Evolutionary conservation across 92 coral and sea anemone genomes (phyloP).

Genomic region (Plumapathes pennacea): DNA sequence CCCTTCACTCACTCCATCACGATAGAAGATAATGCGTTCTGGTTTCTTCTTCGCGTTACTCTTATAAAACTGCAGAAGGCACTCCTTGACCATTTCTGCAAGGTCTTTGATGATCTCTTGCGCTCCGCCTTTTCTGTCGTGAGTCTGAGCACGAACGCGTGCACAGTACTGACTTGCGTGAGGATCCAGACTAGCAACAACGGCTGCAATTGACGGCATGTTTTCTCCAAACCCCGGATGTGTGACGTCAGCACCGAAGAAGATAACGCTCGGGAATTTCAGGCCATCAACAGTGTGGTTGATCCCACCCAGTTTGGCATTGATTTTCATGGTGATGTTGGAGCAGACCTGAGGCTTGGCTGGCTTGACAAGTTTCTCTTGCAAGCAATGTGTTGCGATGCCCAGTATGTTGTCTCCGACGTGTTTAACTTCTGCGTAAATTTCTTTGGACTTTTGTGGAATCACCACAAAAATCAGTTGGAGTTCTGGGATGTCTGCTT

Average conservation of each 20-base stretch:
- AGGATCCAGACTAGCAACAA: constrained; percentile 85
- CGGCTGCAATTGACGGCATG: constrained; percentile 92
- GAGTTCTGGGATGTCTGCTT: constrained; percentile 7
- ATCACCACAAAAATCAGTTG: constrained; percentile 72
- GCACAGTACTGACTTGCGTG: constrained; percentile 74
- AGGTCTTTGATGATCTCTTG: constrained; percentile 80
- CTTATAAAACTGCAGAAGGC: constrained; percentile 37
- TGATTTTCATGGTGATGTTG: constrained; percentile 86
- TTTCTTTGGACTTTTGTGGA: constrained; percentile 51
- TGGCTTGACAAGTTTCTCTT: constrained; percentile 31
- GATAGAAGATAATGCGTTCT: constrained; percentile 56
- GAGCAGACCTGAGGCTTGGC: constrained; percentile 88
- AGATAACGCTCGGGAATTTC: constrained; percentile 65
- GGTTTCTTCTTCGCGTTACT: constrained; percentile 31
- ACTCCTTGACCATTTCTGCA: constrained; percentile 69
- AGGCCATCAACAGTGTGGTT: constrained; percentile 64
- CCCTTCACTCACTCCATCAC: constrained; percentile 89
- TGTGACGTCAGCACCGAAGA: constrained; percentile 96
- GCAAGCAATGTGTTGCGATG: constrained; percentile 83
- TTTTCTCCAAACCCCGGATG: constrained; percentile 86
- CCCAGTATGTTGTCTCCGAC: constrained; percentile 88
- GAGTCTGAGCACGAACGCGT: constrained; percentile 77
- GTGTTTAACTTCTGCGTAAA: constrained; percentile 83
- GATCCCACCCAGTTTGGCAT: constrained; percentile 85
- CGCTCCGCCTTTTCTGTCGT: constrained; percentile 48